A percentile compares a stretch with the other conserved stretches of the same genome.
These are phyloP conservation scores for Odobenus rosmarus DNA, from an alignment of 2,113 vertebrate species.

Conservation along the genomic window DNA sequence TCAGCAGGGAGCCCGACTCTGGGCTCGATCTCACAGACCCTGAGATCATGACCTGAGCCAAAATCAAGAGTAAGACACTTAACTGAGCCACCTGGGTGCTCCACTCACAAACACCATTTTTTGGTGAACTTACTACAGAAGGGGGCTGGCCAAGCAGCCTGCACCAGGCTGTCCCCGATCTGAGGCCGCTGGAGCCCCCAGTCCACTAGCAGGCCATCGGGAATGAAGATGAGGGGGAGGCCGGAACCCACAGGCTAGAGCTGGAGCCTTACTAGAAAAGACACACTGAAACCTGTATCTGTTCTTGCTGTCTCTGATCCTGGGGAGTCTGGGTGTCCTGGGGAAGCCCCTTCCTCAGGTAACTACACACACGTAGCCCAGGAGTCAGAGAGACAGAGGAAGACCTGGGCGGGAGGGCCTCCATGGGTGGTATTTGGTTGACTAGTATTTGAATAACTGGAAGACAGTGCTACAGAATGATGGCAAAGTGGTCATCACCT, in stretches of 20 bases:
- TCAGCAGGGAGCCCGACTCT: neutral
- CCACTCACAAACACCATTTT: neutral
- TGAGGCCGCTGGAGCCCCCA: neutral
- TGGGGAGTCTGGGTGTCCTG: neutral
- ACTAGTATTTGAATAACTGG: neutral
- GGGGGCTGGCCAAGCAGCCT: neutral
- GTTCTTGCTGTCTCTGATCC: neutral
- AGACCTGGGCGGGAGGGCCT: neutral
- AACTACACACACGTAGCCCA: neutral
- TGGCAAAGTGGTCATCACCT: neutral
- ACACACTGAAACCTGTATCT: neutral
- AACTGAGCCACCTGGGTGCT: neutral
- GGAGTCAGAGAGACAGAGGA: neutral
- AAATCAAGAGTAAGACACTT: neutral
- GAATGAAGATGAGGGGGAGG: neutral
- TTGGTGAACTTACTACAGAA: neutral
- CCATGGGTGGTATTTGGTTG: no score
- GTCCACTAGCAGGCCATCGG: neutral
- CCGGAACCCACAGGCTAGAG: neutral
- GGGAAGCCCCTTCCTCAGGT: no score
- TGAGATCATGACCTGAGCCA: neutral
- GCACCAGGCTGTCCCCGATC: fast-evolving
- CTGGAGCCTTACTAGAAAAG: neutral
- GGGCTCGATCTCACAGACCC: neutral
- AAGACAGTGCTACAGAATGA: neutral